Evolutionary conservation across 2,113 vertebrate genomes (phyloP).

Genomic region (Bungarus multicinctus): DNA sequence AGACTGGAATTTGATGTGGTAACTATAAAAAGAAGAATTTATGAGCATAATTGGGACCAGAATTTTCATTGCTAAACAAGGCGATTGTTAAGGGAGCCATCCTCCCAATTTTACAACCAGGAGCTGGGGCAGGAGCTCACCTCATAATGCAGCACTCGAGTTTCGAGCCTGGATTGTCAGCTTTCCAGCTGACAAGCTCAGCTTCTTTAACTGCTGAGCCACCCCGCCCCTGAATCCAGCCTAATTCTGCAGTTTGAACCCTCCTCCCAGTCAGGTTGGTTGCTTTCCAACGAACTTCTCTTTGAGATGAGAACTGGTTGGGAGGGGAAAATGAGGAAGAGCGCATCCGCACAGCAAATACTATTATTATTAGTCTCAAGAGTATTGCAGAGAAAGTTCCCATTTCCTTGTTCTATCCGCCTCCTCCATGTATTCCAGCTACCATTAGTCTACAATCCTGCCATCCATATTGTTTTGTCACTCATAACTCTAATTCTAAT

Average conservation of each 20-base stretch:
- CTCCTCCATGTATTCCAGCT: not conserved
- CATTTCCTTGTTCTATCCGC: not conserved
- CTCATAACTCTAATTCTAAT: constrained; percentile 28
- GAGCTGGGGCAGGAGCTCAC: not conserved
- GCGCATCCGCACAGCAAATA: not conserved
- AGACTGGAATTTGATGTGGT: not conserved
- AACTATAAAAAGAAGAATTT: not conserved
- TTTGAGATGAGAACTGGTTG: not conserved
- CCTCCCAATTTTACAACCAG: too few species aligned
- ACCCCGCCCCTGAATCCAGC: not conserved
- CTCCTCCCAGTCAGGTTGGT: not conserved
- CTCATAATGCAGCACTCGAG: not conserved
- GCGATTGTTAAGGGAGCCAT: too few species aligned
- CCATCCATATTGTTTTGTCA: constrained; percentile 7
- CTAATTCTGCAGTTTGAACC: not conserved
- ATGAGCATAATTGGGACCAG: not conserved
- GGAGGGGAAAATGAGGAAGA: not conserved
- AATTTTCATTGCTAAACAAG: too few species aligned
- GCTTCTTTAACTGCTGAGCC: not conserved
- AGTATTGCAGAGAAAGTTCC: not conserved
- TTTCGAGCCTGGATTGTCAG: not conserved
- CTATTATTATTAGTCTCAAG: not conserved
- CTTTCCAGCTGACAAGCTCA: not conserved
- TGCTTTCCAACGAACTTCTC: not conserved
- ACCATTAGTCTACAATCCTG: not conserved